Base-by-base conservation (phyloP, 2,888 invertebrate genomes). In the Macrophya annulata region DNA sequence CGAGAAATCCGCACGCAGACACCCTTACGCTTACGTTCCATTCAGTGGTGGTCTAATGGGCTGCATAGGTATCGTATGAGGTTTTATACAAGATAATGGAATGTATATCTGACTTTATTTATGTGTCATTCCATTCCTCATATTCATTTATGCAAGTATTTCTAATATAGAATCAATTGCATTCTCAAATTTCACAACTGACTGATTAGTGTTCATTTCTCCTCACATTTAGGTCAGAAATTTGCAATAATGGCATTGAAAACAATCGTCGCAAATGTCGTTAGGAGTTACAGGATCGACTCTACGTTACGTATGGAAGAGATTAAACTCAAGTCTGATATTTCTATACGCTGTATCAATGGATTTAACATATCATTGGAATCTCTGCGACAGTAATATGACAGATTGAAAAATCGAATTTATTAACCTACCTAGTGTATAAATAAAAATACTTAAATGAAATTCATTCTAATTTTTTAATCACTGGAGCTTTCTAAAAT, bases 21-120 rank as follows among this genome's bases (percentile, higher is more conserved):
- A 89, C 84, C 87, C 89, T 17, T 90, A 82, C 45, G 87, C 89
- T 3, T 89, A 87, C 31, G 68, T 88, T 31, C 88, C 90, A 1
- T 90, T 89, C 82, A 88, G 88, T 37, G 86, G 87, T 12, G 88
- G 88, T 65, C 55, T 84, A 1, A 86, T 88, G 31, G 74, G 87
- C 40, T 91, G 88, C 71, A 86, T 90, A 65, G 48, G 74, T 84
- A 74, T 74, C 40, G 71, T 40, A 31, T 71, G 71, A 71, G 8
- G 15, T 17, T 37, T 37, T 25, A 37, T 71, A 71, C 25, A 17
- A 17, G 6, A 15, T 37, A 71, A 37, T 15, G 15, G 48, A 4
- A 48, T 4, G 15, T 31, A 31, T 31, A 31, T 68, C 0, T 31
- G 17, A 71, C 12, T 17, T n/a, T 15, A 31, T 71, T 71, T 6